Evolutionary conservation across 2,888 invertebrate genomes (phyloP).

Genomic region (Pristionchus maxplancki): DNA sequence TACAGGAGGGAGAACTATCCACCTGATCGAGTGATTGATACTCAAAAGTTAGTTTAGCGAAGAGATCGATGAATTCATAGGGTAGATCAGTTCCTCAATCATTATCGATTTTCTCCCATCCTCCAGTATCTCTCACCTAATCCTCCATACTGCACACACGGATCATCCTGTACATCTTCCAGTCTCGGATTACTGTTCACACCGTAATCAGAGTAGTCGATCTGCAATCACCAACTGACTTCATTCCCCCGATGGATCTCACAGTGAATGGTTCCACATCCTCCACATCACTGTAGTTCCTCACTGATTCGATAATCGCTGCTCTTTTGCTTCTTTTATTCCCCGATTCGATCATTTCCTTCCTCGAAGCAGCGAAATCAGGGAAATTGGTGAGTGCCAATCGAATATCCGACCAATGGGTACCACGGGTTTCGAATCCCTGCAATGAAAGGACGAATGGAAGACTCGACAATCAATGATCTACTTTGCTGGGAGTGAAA

Average conservation of each 20-base stretch:
- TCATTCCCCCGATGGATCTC: not conserved
- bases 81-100: slow-evolving; percentile 45
- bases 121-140: slow-evolving; percentile 53
- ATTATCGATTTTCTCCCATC: not conserved
- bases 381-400: slow-evolving; percentile 58
- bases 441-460: slow-evolving; percentile 33
- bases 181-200: slow-evolving; percentile 59
- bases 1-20: not conserved
- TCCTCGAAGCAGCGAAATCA: slow-evolving; percentile 48
- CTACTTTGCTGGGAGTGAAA: slow-evolving; percentile 61
- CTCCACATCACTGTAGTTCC: slow-evolving; percentile 26
- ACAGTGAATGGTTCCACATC: slow-evolving; percentile 36
- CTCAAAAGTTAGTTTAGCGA: slow-evolving; percentile 48
- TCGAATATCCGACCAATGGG: slow-evolving; percentile 56
- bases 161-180: slow-evolving; percentile 57
- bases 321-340: not conserved
- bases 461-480: not conserved
- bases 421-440: slow-evolving; percentile 67
- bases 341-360: slow-evolving; percentile 31
- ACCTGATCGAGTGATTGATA: slow-evolving; percentile 39
- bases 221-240: not conserved
- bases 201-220: slow-evolving; percentile 66
- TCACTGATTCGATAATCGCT: not conserved
- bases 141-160: slow-evolving; percentile 60
- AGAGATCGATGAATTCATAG: slow-evolving; percentile 44